phyloP scores from a whole-genome alignment of 2,113 vertebrate species.

The Ammodytes marinus region DNA sequence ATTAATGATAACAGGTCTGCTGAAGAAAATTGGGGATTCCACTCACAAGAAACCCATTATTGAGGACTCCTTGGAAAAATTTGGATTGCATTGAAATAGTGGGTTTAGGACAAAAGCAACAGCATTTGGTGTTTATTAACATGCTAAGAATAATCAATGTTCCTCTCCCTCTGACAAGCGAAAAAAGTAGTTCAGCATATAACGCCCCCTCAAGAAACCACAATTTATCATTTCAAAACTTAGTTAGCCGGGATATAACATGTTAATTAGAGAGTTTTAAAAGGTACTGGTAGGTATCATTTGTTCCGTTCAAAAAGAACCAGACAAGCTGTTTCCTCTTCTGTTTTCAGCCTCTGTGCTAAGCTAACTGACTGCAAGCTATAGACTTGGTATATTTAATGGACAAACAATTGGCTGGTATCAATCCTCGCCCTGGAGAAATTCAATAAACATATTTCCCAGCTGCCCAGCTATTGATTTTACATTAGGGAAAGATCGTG shows the following conservation, averaged over 20 bases:
- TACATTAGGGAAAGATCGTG: no score
- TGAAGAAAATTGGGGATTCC: neutral
- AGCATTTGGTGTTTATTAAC: neutral
- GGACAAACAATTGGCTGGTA: neutral
- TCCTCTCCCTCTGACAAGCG: neutral
- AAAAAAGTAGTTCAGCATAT: neutral
- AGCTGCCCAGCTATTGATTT: neutral
- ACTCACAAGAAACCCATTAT: neutral
- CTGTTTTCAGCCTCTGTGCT: no score
- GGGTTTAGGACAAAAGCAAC: neutral
- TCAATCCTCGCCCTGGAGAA: neutral
- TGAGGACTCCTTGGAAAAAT: neutral
- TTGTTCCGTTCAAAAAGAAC: neutral
- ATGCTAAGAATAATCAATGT: neutral
- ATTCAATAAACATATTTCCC: neutral
- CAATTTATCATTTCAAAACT: neutral
- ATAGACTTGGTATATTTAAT: neutral
- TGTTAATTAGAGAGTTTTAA: no score
- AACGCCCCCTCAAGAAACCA: neutral
- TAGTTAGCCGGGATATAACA: neutral
- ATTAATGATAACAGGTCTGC: neutral
- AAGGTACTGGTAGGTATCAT: neutral
- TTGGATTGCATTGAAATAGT: neutral
- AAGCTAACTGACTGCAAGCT: neutral
- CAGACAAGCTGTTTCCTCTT: neutral